A percentile compares a stretch with the other conserved stretches of the same genome.
Conservation (phyloP, 1,140 invertebrate genomes). For the Macrobrachium nipponense region DNA sequence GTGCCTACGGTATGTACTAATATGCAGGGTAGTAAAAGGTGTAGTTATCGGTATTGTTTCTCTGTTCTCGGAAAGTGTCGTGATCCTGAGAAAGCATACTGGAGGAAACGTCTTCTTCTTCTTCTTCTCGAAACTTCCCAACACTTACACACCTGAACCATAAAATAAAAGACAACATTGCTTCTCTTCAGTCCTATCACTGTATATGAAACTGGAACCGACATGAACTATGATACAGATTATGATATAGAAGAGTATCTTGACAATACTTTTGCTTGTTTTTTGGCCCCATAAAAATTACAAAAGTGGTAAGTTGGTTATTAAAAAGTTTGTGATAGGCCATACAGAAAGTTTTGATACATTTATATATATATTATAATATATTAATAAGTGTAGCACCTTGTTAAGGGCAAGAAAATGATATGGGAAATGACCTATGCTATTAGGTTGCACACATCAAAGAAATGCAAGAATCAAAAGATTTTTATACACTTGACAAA, state of each 20-base stretch:
- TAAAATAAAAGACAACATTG: conserved; percentile 12
- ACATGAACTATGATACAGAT: conserved; percentile 20
- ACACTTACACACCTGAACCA: conserved; percentile 31
- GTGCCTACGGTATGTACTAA: conserved; percentile 32
- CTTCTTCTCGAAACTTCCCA: background rate
- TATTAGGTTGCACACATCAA: conserved; percentile 29
- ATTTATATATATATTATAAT: conserved; percentile 27
- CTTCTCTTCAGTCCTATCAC: background rate
- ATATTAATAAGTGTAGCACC: conserved; percentile 46
- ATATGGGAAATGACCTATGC: conserved; percentile 23
- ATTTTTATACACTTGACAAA: conserved; percentile 46
- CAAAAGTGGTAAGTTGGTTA: conserved; percentile 21
- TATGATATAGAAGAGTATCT: conserved; percentile 24
- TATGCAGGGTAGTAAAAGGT: conserved; percentile 39
- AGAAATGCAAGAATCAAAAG: conserved; percentile 27
- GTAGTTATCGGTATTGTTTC: background rate
- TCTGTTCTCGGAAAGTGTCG: conserved; percentile 5
- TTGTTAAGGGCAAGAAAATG: conserved; percentile 34
- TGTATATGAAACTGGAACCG: background rate
- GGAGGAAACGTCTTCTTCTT: background rate
- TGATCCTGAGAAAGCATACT: conserved; percentile 32
- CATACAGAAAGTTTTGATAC: conserved; percentile 39
- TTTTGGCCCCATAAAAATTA: conserved; percentile 40
- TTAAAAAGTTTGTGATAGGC: conserved; percentile 39
- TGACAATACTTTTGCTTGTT: conserved; percentile 36